Evolutionary conservation across 2,797 vertebrate genomes (phyloP).

Genomic region (Avahi laniger): DNA sequence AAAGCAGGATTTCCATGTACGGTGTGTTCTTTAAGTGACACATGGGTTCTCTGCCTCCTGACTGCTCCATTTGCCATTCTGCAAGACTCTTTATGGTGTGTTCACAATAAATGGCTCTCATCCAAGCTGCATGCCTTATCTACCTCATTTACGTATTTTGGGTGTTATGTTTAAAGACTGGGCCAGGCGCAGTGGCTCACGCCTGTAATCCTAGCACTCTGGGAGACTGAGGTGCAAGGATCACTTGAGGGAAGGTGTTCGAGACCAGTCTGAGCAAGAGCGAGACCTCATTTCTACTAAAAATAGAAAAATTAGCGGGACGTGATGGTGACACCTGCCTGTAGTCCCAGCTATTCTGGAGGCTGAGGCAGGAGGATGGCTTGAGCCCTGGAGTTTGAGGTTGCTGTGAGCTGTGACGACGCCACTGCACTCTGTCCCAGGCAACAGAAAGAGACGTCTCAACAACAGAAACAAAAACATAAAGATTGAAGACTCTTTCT

Average conservation of each 20-base stretch:
- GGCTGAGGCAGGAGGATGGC: neutral
- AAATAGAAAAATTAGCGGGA: too few species aligned
- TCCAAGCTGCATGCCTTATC: neutral
- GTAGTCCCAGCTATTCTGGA: neutral
- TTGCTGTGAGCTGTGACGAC: neutral
- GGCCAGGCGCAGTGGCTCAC: neutral
- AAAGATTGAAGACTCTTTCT: neutral
- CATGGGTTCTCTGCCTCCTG: neutral
- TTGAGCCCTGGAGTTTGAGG: neutral
- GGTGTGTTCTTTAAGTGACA: neutral
- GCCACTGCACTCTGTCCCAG: neutral
- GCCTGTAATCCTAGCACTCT: neutral
- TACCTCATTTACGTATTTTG: neutral
- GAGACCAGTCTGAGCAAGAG: too few species aligned
- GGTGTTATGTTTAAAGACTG: neutral
- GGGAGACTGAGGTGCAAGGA: neutral
- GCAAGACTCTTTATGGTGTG: neutral
- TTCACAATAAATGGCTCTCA: neutral
- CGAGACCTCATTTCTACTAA: too few species aligned
- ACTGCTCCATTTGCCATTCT: neutral
- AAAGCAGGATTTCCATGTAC: neutral
- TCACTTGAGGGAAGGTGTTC: neutral
- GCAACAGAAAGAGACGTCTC: neutral
- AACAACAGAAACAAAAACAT: neutral
- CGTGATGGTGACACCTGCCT: neutral